Evolutionary conservation across 2,888 invertebrate genomes (phyloP), one percentile per base, ranked within the genome.

Genomic region (Parnassius smintheus): DNA sequence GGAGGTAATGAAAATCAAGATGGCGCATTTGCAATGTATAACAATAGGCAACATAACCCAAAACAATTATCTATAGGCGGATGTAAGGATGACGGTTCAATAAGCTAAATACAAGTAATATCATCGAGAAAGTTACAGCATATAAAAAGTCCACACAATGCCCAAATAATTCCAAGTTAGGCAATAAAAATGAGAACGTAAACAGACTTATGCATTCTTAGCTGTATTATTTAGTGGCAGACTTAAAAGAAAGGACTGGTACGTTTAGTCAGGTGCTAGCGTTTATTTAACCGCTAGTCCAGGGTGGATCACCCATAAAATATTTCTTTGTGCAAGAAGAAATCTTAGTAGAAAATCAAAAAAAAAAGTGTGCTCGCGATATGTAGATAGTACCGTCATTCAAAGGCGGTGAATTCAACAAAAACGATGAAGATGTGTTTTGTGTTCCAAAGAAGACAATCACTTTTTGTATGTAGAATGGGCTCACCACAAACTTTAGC

Each of bases 291-390:
- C 44, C 10, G 9, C 2, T 10, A 44, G 3, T 4, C 9, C 9
- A 44, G 9, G 7, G 2, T 44, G 44, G 44, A 44, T 44, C 9
- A 44, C 3, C 9, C 2, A 44, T 44, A 18, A 44, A 13, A 50
- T 25, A 50, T n/a, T 1, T 0, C 13, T 51, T 51, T 8, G 22
- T 8, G 9, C 18, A 11, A 25, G 9, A 8, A 22, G 3, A 66
- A 62, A 67, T 70, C 50, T 35, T 59, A n/a, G 64, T 70, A 56
- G 70, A 65, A 35, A 66, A 68, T 44, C 59, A 53, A 58, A 57
- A 61, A 52, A 64, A 48, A 7, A 50, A 56, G 35, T 67, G 65
- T 64, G 46, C 66, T 22, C 66, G 68, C 11, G 59, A 68, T 57
- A 63, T 64, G 4, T 55, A 62, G 18, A 66, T 66, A 25, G 55